These are phyloP conservation scores for Monodelphis domestica DNA, from an alignment of 2,797 vertebrate genomes.

Conservation along the genomic window DNA sequence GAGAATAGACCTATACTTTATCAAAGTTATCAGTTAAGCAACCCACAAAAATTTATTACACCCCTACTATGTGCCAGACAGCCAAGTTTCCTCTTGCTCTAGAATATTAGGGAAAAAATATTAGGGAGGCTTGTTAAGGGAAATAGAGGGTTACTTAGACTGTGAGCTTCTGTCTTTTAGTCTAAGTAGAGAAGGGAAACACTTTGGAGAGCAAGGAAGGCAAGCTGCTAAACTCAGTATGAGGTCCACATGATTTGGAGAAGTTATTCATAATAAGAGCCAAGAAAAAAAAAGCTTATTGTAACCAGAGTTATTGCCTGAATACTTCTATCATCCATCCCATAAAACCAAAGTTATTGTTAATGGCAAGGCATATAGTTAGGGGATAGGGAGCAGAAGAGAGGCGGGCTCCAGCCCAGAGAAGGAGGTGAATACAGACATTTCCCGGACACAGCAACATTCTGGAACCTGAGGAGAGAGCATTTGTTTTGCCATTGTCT, in stretches of 20 bases:
- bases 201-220: conserved; percentile 37
- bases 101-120: not conserved
- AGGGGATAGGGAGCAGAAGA: conserved; percentile 4
- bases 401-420: conserved; percentile 49
- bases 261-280: conserved; percentile 6
- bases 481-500: conserved; percentile 62
- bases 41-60: not conserved
- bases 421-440: conserved; percentile 47
- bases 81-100: not conserved
- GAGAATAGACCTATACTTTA: not conserved
- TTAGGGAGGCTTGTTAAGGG: not conserved
- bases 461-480: conserved; percentile 62
- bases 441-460: conserved; percentile 56
- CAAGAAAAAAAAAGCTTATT: fast-evolving
- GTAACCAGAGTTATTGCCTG: not conserved
- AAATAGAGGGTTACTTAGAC: not conserved
- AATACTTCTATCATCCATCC: not conserved
- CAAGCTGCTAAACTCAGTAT: conserved; percentile 32
- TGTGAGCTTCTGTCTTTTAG: not conserved
- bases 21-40: not conserved
- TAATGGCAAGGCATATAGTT: not conserved
- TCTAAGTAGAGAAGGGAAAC: not conserved
- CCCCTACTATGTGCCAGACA: not conserved
- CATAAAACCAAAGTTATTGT: fast-evolving
- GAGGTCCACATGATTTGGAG: not conserved